These are phyloP conservation scores for Vespertilio murinus DNA, from an alignment of 2,797 vertebrate genomes.

Conservation along the genomic window DNA sequence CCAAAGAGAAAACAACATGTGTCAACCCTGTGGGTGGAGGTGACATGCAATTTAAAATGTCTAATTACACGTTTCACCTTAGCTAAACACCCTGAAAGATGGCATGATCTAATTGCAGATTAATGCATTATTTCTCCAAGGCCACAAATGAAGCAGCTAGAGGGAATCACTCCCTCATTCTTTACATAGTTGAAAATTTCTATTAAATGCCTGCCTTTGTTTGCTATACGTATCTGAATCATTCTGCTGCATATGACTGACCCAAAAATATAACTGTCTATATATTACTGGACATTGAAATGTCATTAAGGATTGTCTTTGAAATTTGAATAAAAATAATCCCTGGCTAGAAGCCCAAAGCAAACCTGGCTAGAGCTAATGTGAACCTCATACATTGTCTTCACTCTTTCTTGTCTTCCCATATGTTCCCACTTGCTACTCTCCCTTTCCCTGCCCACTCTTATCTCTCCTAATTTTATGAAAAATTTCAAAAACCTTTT, in stretches of 20 bases:
- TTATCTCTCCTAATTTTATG: conserved; percentile 1
- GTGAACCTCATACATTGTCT: neutral
- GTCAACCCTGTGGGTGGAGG: conserved; percentile 41
- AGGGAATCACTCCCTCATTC: conserved; percentile 44
- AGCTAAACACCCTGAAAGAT: conserved; percentile 71
- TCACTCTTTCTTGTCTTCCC: neutral
- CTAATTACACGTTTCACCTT: conserved; percentile 76
- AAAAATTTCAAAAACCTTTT: neutral
- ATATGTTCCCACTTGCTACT: neutral
- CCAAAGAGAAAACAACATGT: conserved; percentile 39
- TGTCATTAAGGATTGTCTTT: neutral
- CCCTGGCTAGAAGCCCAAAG: neutral
- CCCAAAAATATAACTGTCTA: neutral
- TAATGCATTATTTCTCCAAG: conserved; percentile 70
- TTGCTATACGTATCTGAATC: neutral
- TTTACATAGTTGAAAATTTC: conserved; percentile 25
- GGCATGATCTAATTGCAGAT: conserved; percentile 68
- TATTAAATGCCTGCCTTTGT: neutral
- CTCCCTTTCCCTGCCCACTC: neutral
- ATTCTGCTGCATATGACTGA: neutral
- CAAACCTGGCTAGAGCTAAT: neutral
- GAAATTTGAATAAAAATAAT: neutral
- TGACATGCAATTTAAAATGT: conserved; percentile 65
- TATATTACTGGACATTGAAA: neutral
- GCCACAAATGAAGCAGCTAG: conserved; percentile 50